Conservation (phyloP, 1,140 invertebrate genomes). For the Eubasilissa regina region DNA sequence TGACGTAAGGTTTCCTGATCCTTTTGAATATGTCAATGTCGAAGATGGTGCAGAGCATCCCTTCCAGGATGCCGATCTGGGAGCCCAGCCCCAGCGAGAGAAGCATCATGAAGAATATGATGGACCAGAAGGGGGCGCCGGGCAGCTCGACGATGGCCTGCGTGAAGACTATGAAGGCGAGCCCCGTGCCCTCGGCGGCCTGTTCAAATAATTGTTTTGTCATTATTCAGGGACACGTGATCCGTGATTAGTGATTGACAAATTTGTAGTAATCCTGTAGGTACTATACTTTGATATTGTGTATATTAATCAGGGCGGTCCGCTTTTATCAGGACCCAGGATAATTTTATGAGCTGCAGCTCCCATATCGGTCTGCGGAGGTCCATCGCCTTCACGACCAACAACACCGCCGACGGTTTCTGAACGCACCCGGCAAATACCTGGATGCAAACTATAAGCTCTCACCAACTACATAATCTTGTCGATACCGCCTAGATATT, state of each 20-base stretch:
- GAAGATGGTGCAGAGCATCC: conserved; percentile 94
- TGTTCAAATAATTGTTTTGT: conserved; percentile 62
- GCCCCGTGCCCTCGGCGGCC: conserved; percentile 94
- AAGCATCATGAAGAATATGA: conserved; percentile 95
- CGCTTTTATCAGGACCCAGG: no score
- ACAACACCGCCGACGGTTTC: no score
- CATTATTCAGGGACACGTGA: no score
- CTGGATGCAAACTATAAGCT: no score
- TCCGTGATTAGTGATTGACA: no score
- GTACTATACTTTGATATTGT: neutral
- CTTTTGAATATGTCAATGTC: conserved; percentile 92
- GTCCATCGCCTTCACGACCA: no score
- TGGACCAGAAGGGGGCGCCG: conserved; percentile 92
- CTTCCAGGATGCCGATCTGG: conserved; percentile 93
- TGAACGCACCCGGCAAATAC: no score
- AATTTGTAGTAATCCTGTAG: neutral
- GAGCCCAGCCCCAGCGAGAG: conserved; percentile 91
- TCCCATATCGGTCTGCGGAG: no score
- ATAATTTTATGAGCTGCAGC: no score
- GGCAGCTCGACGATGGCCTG: conserved; percentile 93
- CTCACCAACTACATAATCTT: no score
- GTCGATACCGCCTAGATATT: no score
- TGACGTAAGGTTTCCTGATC: conserved; percentile 89
- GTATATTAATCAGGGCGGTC: no score
- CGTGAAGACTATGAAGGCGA: conserved; percentile 94